phyloP scores from a whole-genome alignment of 2,797 vertebrate species.

The Babyrousa celebensis region DNA sequence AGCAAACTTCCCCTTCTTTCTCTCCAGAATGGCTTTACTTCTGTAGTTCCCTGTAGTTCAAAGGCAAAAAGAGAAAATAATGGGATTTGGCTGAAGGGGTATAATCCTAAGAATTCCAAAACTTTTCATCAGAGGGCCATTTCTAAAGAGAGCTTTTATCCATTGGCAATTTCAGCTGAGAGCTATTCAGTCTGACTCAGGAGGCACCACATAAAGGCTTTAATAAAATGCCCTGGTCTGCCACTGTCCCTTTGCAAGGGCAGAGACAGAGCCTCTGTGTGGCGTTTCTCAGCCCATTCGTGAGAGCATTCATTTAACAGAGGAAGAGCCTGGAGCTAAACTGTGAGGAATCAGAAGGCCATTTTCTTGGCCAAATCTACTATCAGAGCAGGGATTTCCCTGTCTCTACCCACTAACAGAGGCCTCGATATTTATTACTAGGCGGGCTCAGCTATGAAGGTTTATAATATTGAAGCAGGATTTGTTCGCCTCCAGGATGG shows the following conservation, averaged over 20 bases:
- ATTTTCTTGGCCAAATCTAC: conserved; percentile 34
- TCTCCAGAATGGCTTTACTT: conserved; percentile 56
- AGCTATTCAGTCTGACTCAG: conserved; percentile 79
- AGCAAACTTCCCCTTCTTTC: conserved; percentile 31
- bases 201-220: conserved; percentile 74
- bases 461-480: neutral
- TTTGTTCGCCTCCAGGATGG: neutral
- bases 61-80: conserved; percentile 79
- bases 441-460: neutral
- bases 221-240: conserved; percentile 61
- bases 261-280: conserved; percentile 54
- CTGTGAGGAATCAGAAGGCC: neutral
- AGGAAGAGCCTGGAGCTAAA: conserved; percentile 59
- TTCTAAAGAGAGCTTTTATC: conserved; percentile 84
- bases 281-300: conserved; percentile 56
- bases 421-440: neutral
- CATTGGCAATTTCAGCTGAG: conserved; percentile 79
- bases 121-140: conserved; percentile 79
- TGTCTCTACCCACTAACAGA: neutral
- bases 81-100: conserved; percentile 82
- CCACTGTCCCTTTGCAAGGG: conserved; percentile 52
- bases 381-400: neutral
- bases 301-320: conserved; percentile 57
- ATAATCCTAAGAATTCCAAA: conserved; percentile 86
- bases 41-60: conserved; percentile 78